Conservation (phyloP, 2,113 vertebrate species). For the Chlorodrepanis virens region DNA sequence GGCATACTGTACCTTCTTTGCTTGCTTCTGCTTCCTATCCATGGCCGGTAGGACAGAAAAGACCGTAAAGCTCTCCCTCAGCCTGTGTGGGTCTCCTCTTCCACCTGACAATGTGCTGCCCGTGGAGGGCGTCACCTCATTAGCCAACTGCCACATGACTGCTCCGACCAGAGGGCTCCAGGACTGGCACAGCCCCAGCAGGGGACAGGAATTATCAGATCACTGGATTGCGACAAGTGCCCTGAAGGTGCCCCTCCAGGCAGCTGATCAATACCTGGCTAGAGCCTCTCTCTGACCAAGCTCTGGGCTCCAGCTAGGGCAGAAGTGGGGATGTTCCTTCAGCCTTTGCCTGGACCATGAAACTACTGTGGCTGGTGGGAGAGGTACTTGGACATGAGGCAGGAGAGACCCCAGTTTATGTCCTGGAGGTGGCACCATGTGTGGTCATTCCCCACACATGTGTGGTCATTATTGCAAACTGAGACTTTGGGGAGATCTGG, state of each 20-base stretch:
- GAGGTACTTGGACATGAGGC: background rate
- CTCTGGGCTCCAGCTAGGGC: background rate
- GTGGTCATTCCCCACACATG: fast-evolving
- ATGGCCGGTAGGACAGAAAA: slow-evolving; percentile 61
- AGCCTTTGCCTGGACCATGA: background rate
- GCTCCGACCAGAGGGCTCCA: slow-evolving; percentile 64
- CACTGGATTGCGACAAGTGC: background rate
- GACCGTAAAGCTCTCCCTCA: slow-evolving; percentile 61
- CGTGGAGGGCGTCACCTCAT: slow-evolving; percentile 36
- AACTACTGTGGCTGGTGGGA: background rate
- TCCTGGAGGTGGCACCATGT: background rate
- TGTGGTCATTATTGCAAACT: background rate
- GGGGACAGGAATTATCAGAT: background rate
- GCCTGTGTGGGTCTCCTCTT: slow-evolving; percentile 65
- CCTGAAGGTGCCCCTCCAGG: background rate
- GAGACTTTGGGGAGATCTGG: background rate
- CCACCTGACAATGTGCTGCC: slow-evolving; percentile 72
- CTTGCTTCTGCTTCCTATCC: slow-evolving; percentile 65
- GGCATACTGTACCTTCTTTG: slow-evolving; percentile 69
- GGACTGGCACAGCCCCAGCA: background rate
- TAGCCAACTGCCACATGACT: slow-evolving; percentile 64
- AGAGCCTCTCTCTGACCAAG: background rate
- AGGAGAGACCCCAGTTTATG: background rate
- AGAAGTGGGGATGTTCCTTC: background rate
- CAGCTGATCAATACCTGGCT: background rate